Conservation (phyloP, 2,113 vertebrate species). For the Piprites chloris region DNA sequence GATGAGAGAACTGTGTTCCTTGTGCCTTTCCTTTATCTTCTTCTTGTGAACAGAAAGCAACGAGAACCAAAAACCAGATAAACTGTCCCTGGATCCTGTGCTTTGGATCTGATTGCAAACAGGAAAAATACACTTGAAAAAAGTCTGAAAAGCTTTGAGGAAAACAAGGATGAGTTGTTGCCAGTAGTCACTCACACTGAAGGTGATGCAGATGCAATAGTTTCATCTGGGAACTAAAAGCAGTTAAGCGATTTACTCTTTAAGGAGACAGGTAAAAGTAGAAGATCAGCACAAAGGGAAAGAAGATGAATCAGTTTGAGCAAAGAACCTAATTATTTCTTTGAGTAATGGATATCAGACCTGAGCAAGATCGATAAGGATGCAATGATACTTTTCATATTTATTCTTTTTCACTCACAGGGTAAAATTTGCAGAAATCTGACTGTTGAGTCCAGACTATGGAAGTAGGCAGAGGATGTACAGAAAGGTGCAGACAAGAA, state of each 20-base stretch:
- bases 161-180: neutral
- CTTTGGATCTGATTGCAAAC: neutral
- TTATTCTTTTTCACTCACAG: neutral
- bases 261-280: neutral
- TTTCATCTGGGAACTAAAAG: neutral
- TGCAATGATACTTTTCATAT: neutral
- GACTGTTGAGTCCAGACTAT: neutral
- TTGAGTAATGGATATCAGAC: neutral
- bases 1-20: neutral
- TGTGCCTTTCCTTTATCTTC: conserved; percentile 3
- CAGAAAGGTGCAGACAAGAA: neutral
- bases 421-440: neutral
- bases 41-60: neutral
- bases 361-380: neutral
- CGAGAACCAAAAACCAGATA: neutral
- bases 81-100: neutral
- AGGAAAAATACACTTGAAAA: neutral
- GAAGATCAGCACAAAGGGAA: neutral
- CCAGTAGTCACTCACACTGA: neutral
- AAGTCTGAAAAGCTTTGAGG: neutral
- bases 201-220: neutral
- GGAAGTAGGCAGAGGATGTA: neutral
- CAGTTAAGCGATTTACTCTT: neutral
- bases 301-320: neutral
- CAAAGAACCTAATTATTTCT: neutral